These are phyloP conservation scores for Coleophora flavipennella DNA, from an alignment of 2,888 invertebrate species.

Conservation along the genomic window DNA sequence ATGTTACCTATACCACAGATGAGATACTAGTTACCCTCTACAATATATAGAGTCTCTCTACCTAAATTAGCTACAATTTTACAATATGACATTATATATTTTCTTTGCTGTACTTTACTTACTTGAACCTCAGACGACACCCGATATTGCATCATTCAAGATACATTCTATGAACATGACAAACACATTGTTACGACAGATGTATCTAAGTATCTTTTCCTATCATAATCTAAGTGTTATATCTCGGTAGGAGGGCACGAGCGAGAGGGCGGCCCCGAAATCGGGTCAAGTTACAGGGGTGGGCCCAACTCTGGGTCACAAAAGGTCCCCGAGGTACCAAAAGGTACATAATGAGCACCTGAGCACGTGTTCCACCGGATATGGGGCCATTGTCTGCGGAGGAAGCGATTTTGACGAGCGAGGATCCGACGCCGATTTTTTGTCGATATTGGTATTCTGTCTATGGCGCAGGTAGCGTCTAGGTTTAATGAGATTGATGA, in stretches of 20 bases:
- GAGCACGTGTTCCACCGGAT: conserved; percentile 71
- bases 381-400: conserved; percentile 62
- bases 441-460: conserved; percentile 22
- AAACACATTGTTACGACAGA: conserved; percentile 40
- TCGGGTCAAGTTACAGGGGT: conserved; percentile 67
- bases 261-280: conserved; percentile 51
- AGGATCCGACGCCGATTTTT: conserved; percentile 59
- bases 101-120: neutral
- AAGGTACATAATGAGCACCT: conserved; percentile 57
- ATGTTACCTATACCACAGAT: too few species aligned
- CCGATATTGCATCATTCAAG: neutral
- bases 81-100: too few species aligned
- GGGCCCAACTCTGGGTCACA: conserved; percentile 36
- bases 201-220: conserved; percentile 41
- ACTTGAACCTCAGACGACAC: neutral
- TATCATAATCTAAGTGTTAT: conserved; percentile 23
- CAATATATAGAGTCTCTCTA: too few species aligned
- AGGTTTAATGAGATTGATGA: neutral
- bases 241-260: conserved; percentile 61
- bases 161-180: neutral
- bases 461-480: conserved; percentile 12
- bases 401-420: conserved; percentile 64
- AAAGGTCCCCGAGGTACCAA: conserved; percentile 32
- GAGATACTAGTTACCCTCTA: too few species aligned
- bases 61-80: too few species aligned